Evolutionary conservation across 2,888 invertebrate genomes (phyloP).

Genomic region (Portevinia maculata): DNA sequence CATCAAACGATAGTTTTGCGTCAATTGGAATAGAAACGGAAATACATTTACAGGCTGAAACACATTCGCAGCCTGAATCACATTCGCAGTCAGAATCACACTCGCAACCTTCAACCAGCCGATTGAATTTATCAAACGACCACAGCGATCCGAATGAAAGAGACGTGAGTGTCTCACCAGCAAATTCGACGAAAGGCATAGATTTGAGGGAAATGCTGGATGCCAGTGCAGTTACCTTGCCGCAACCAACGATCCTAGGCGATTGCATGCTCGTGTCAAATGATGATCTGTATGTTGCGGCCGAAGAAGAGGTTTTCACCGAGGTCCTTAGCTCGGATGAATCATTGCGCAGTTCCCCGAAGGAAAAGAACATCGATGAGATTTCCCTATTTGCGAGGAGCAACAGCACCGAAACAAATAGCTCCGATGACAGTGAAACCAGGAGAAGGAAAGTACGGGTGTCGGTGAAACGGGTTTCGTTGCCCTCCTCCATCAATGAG

Average conservation of each 20-base stretch:
- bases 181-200: conserved; percentile 56
- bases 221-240: conserved; percentile 55
- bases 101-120: not conserved
- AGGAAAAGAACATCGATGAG: conserved; percentile 25
- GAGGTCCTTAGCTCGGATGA: conserved; percentile 49
- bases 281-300: conserved; percentile 47
- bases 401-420: conserved; percentile 61
- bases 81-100: not conserved
- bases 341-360: conserved; percentile 18
- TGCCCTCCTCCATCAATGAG: conserved; percentile 21
- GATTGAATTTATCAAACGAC: not conserved
- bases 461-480: conserved; percentile 44
- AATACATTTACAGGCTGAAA: not conserved
- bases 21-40: not conserved
- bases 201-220: conserved; percentile 55
- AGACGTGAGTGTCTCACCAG: conserved; percentile 26
- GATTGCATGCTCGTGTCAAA: conserved; percentile 38
- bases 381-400: conserved; percentile 52
- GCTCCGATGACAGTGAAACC: conserved; percentile 54
- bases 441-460: conserved; percentile 51
- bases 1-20: conserved; percentile 40
- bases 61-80: not conserved
- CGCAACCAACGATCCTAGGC: conserved; percentile 37
- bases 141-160: not conserved
- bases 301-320: conserved; percentile 52